phyloP scores from a whole-genome alignment of 2,113 vertebrate genomes.

The Bathybates hornii region DNA sequence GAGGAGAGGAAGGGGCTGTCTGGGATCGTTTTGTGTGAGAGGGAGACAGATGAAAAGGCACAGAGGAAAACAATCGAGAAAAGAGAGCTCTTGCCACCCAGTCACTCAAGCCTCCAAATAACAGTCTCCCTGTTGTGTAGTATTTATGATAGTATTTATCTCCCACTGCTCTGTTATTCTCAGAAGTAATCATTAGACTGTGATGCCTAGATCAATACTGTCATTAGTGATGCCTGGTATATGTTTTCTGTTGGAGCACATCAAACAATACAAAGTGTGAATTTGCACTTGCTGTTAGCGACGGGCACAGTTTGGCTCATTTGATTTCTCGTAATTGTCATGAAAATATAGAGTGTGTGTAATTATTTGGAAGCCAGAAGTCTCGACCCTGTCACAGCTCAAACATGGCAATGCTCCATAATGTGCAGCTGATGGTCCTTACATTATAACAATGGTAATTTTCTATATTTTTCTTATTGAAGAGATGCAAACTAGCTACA shows the following conservation, averaged over 20 bases:
- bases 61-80: background rate
- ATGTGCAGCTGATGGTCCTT: background rate
- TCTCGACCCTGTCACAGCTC: background rate
- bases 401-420: background rate
- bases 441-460: background rate
- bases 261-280: background rate
- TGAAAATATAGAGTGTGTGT: background rate
- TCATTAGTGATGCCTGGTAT: background rate
- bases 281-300: background rate
- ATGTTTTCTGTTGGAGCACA: background rate
- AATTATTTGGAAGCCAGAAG: background rate
- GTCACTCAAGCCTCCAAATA: conserved; percentile 1
- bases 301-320: background rate
- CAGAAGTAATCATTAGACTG: background rate
- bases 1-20: background rate
- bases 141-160: conserved; percentile 11
- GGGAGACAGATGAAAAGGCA: background rate
- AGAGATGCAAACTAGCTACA: background rate
- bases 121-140: background rate
- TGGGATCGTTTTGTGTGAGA: background rate
- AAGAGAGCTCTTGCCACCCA: background rate
- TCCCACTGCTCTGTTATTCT: background rate
- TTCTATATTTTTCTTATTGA: background rate
- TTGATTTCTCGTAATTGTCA: background rate
- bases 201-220: background rate